phyloP scores from a whole-genome alignment of 2,888 invertebrate species.

The Margaritifera margaritifera region DNA sequence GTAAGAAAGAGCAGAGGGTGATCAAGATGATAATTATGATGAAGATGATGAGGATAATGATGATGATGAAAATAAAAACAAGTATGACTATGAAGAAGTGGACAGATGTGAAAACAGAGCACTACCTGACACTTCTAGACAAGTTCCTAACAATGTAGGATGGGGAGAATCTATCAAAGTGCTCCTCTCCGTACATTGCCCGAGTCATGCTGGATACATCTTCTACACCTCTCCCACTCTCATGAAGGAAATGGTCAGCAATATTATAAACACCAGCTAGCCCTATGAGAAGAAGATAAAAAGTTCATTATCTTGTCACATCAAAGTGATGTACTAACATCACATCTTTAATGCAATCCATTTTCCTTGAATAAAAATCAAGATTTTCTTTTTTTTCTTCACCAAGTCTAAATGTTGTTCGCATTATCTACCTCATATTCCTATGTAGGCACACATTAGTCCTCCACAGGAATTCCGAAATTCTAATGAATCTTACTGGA shows the following conservation, averaged over 20 bases:
- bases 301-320: background rate
- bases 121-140: slow-evolving; percentile 53
- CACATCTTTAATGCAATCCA: background rate
- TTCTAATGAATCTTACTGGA: too few relatives aligned
- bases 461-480: too few relatives aligned
- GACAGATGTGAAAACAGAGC: background rate
- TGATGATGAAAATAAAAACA: too few relatives aligned
- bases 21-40: too few relatives aligned
- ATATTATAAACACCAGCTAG: slow-evolving; percentile 71
- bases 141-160: slow-evolving; percentile 53
- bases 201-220: slow-evolving; percentile 66
- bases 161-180: slow-evolving; percentile 69
- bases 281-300: slow-evolving; percentile 44
- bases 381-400: background rate
- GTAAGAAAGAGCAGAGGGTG: too few relatives aligned
- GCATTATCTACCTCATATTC: too few relatives aligned
- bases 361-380: background rate
- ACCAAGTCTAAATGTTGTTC: too few relatives aligned
- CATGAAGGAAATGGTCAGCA: slow-evolving; percentile 66
- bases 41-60: too few relatives aligned
- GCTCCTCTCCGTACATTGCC: slow-evolving; percentile 67
- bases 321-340: too few relatives aligned
- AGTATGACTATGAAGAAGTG: too few relatives aligned
- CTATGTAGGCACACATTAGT: too few relatives aligned
- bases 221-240: slow-evolving; percentile 62